A percentile compares a stretch with the other conserved stretches of the same genome.
These are phyloP conservation scores for Dicaeum eximium DNA, from an alignment of 2,113 vertebrate species.

Conservation along the genomic window DNA sequence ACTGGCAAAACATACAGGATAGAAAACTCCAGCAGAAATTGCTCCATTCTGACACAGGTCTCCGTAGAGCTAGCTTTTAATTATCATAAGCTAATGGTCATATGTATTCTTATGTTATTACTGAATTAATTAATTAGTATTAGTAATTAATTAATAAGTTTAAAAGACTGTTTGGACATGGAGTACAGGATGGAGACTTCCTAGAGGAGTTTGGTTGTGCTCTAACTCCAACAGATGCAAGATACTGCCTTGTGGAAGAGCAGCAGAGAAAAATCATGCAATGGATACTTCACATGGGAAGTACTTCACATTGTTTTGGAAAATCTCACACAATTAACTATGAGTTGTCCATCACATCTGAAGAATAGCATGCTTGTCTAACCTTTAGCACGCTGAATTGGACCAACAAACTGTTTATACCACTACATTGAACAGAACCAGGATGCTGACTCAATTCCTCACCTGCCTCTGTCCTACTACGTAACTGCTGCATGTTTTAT, in stretches of 20 bases:
- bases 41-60: neutral
- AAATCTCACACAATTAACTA: neutral
- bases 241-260: neutral
- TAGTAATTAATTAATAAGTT: neutral
- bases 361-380: neutral
- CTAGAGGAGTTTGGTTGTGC: neutral
- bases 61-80: neutral
- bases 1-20: neutral
- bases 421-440: neutral
- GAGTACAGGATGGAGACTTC: neutral
- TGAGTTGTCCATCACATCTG: neutral
- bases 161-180: neutral
- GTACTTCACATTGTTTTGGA: neutral
- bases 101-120: neutral
- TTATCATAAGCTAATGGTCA: neutral
- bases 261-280: neutral
- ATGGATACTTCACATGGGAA: accelerated
- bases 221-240: neutral
- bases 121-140: neutral
- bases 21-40: neutral
- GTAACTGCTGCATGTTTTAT: neutral
- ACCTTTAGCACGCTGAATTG: neutral
- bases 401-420: neutral
- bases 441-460: neutral
- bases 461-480: neutral